A percentile compares a stretch with the other conserved stretches of the same genome.
These are phyloP conservation scores for Caenorhabditis becei DNA, from an alignment of 2,888 invertebrate genomes.

Conservation along the genomic window DNA sequence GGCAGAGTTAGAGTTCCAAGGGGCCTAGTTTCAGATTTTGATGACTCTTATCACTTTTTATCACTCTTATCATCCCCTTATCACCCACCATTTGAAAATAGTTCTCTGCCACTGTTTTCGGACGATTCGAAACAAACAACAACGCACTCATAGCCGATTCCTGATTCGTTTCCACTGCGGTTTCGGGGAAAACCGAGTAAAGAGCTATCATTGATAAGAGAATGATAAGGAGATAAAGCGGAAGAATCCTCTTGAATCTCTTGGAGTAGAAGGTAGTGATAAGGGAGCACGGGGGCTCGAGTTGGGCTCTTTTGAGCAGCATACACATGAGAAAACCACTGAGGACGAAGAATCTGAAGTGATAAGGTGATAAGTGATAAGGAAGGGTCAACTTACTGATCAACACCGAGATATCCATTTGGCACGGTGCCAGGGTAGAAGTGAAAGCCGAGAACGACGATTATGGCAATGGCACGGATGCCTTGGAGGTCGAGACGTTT, in stretches of 20 bases:
- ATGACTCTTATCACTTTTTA: too few species aligned
- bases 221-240: constrained; percentile 38
- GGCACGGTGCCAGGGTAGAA: constrained; percentile 38
- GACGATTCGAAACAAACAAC: constrained; percentile 38
- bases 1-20: too few species aligned
- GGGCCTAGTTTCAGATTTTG: too few species aligned
- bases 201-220: constrained; percentile 25
- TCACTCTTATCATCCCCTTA: too few species aligned
- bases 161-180: constrained; percentile 43
- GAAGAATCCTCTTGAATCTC: constrained; percentile 53
- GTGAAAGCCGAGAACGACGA: constrained; percentile 50
- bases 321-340: constrained; percentile 52
- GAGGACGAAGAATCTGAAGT: constrained; percentile 51
- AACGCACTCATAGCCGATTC: constrained; percentile 26
- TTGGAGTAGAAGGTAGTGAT: constrained; percentile 44
- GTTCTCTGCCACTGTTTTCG: constrained; percentile 31
- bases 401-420: constrained; percentile 59
- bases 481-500: constrained; percentile 56
- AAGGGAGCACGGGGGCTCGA: background rate
- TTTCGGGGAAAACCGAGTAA: constrained; percentile 42
- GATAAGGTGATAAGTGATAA: background rate
- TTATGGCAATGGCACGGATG: constrained; percentile 42
- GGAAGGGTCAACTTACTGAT: constrained; percentile 42
- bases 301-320: constrained; percentile 26
- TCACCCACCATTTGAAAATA: constrained; percentile 53